Evolutionary conservation across 2,113 vertebrate species (phyloP).

Genomic region (Dendropsophus ebraccatus): DNA sequence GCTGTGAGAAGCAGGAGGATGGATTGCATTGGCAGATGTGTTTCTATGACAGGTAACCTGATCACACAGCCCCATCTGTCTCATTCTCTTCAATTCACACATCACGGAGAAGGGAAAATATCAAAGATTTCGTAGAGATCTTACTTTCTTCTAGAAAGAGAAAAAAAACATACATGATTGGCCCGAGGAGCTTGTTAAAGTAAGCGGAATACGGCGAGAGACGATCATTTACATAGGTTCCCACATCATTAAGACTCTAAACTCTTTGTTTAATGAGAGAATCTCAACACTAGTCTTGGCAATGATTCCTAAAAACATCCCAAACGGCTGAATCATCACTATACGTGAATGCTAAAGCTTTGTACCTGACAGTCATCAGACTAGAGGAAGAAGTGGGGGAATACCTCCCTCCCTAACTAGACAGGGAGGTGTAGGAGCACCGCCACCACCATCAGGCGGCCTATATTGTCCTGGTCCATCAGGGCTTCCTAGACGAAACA

Average conservation of each 20-base stretch:
- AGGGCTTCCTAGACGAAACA: too few relatives aligned
- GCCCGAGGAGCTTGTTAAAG: conserved; percentile 53
- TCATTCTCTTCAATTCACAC: conserved; percentile 97
- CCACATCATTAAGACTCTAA: conserved; percentile 54
- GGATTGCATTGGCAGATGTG: conserved; percentile 98
- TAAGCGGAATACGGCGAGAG: conserved; percentile 51
- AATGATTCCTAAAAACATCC: conserved; percentile 51
- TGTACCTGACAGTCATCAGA: conserved; percentile 37
- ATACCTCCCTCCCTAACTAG: not conserved
- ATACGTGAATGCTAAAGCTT: not conserved
- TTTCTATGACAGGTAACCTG: conserved; percentile 97
- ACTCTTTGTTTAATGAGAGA: conserved; percentile 55
- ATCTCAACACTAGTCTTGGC: conserved; percentile 50
- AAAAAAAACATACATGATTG: conserved; percentile 51
- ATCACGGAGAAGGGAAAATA: conserved; percentile 77
- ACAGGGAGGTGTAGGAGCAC: too few relatives aligned
- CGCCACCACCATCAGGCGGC: too few relatives aligned
- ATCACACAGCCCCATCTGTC: conserved; percentile 98
- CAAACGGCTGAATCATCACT: conserved; percentile 41
- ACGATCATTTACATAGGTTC: conserved; percentile 59
- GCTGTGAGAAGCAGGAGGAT: conserved; percentile 92
- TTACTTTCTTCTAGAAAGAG: conserved; percentile 64
- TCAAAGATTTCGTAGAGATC: conserved; percentile 80
- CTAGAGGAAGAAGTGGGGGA: conserved; percentile 1
- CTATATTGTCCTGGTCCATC: too few relatives aligned